Percentiles rank a stretch among this genome's conserved stretches.
These are phyloP conservation scores for Corythornis madagascariensis DNA, from an alignment of 2,113 vertebrate genomes.

Conservation along the genomic window DNA sequence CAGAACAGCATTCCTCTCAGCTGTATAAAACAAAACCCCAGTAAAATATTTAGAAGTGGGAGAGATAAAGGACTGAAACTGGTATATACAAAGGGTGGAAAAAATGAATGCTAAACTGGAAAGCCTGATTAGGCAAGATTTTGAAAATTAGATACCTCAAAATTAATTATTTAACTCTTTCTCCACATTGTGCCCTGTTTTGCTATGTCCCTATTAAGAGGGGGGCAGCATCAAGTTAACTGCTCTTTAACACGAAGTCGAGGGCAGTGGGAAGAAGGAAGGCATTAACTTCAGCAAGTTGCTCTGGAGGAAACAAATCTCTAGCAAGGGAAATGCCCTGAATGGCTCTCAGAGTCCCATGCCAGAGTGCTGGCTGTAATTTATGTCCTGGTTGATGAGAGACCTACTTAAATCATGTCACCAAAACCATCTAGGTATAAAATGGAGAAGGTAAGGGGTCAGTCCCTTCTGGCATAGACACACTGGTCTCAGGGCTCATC, in stretches of 20 bases:
- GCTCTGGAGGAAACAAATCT: conserved; percentile 44
- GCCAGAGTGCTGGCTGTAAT: conserved; percentile 12
- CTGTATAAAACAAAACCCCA: conserved; percentile 55
- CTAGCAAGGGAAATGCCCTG: conserved; percentile 55
- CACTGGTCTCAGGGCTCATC: accelerated
- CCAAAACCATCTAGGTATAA: conserved; percentile 11
- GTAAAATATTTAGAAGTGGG: conserved; percentile 55
- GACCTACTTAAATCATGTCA: conserved; percentile 39
- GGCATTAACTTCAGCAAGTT: conserved; percentile 22
- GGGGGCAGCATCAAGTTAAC: conserved; percentile 33
- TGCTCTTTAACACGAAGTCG: neutral
- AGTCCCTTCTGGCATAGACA: neutral
- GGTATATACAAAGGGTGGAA: conserved; percentile 23
- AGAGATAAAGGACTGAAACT: conserved; percentile 56
- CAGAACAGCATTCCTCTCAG: conserved; percentile 35
- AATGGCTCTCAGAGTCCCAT: neutral
- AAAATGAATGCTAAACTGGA: conserved; percentile 24
- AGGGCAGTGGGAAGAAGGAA: conserved; percentile 48
- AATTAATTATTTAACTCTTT: conserved; percentile 56
- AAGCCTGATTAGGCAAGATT: neutral
- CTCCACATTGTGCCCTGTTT: neutral
- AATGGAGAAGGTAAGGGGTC: neutral
- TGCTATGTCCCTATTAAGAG: neutral
- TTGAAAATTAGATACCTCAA: conserved; percentile 39
- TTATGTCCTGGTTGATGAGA: neutral